Conservation (phyloP, 2,888 invertebrate species). For the Acleris laterana region DNA sequence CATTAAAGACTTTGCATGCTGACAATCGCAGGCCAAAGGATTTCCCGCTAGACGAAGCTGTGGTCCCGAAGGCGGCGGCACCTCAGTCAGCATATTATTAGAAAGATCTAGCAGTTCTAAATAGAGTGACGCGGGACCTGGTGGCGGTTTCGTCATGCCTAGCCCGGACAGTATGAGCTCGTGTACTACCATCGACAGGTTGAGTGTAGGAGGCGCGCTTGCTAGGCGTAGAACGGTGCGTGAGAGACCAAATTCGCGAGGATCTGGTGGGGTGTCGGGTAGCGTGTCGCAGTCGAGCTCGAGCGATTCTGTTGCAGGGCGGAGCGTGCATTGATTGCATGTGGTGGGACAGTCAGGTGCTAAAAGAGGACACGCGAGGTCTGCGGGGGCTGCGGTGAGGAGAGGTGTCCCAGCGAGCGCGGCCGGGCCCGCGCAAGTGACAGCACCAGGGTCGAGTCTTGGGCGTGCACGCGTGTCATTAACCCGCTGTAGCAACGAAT, state of each 20-base stretch:
- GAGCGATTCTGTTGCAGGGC: conserved; percentile 21
- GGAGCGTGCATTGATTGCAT: conserved; percentile 34
- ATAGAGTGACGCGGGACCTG: conserved; percentile 37
- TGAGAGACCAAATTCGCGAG: conserved; percentile 2
- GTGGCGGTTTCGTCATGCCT: conserved; percentile 32
- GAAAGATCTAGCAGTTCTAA: conserved; percentile 44
- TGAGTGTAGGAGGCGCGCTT: conserved; percentile 19
- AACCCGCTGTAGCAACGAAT: conserved; percentile 42
- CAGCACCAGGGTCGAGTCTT: conserved; percentile 9
- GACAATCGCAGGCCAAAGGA: conserved; percentile 46
- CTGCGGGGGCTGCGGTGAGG: conserved; percentile 39
- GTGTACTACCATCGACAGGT: conserved; percentile 16
- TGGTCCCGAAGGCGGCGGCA: conserved; percentile 37
- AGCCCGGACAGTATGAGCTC: conserved; percentile 34
- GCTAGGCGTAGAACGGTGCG: conserved; percentile 31
- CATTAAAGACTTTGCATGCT: conserved; percentile 30
- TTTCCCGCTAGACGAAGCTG: conserved; percentile 42
- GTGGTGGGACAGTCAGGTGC: conserved; percentile 31
- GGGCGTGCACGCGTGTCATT: conserved; percentile 11
- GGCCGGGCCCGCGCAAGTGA: conserved; percentile 28
- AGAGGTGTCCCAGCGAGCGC: conserved; percentile 39
- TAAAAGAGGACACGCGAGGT: conserved; percentile 35
- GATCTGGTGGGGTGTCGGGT: conserved; percentile 12
- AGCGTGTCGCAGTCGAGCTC: conserved; percentile 17
- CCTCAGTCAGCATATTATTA: conserved; percentile 37